Conservation (phyloP, 2,888 invertebrate genomes). For the Plemyria rubiginata region DNA sequence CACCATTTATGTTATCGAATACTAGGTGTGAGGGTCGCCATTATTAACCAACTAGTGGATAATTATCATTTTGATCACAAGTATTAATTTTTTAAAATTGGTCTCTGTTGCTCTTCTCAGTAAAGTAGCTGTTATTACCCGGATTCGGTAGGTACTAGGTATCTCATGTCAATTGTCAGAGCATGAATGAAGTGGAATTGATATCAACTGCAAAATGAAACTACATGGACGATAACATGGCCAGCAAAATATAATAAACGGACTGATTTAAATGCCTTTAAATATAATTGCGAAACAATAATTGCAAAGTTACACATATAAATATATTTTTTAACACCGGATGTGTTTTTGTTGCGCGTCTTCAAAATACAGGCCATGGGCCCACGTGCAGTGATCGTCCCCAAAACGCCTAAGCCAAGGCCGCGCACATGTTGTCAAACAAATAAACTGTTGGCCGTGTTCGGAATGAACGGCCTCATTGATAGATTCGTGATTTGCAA, state of each 20-base stretch:
- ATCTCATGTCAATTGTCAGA: slow-evolving; percentile 37
- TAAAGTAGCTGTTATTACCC: slow-evolving; percentile 34
- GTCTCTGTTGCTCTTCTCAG: not conserved
- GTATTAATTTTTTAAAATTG: not conserved
- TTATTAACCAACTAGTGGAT: not conserved
- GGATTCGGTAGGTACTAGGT: slow-evolving; percentile 38
- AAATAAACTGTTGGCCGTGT: slow-evolving; percentile 50
- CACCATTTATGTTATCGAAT: not conserved
- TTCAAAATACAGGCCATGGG: slow-evolving; percentile 55
- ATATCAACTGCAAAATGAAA: slow-evolving; percentile 31
- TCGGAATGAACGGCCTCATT: slow-evolving; percentile 42
- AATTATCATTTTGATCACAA: not conserved
- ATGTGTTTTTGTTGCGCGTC: slow-evolving; percentile 53
- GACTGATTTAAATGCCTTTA: slow-evolving; percentile 17
- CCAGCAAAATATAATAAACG: slow-evolving; percentile 9
- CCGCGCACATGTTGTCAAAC: slow-evolving; percentile 60
- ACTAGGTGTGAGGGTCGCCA: not conserved
- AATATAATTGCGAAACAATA: slow-evolving; percentile 16
- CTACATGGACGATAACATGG: slow-evolving; percentile 16
- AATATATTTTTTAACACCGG: slow-evolving; percentile 44
- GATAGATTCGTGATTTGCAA: slow-evolving; percentile 41
- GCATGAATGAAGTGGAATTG: slow-evolving; percentile 30
- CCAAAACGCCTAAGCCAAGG: slow-evolving; percentile 57
- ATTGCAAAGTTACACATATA: slow-evolving; percentile 11
- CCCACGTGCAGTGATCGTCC: slow-evolving; percentile 62